Percentiles rank a stretch among this genome's conserved stretches.
Conservation (phyloP, 2,797 vertebrate genomes). For the Sphaeramia orbicularis region DNA sequence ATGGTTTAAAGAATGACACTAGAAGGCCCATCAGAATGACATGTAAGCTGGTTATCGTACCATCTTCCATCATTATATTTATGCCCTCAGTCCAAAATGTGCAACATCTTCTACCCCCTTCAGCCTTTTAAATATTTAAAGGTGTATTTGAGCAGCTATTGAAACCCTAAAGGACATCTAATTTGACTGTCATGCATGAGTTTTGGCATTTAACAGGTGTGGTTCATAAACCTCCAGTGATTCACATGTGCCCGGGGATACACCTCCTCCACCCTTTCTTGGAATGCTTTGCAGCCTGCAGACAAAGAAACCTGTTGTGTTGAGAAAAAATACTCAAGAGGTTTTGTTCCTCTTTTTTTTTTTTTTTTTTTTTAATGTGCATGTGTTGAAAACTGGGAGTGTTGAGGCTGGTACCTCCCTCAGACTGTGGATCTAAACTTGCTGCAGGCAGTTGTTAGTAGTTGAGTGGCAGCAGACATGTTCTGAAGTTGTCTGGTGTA, state of each 20-base stretch:
- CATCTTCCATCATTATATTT: too few species aligned
- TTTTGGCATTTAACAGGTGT: slow-evolving; percentile 51
- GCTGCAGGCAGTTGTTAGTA: slow-evolving; percentile 6
- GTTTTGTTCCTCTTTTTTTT: too few species aligned
- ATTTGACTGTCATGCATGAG: slow-evolving; percentile 13
- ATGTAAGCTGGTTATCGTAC: too few species aligned
- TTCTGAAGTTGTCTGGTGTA: slow-evolving; percentile 26
- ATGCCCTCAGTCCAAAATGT: not conserved
- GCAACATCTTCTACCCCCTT: not conserved
- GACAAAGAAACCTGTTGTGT: slow-evolving; percentile 65
- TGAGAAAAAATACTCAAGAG: not conserved
- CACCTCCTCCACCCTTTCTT: slow-evolving; percentile 64
- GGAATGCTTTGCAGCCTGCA: slow-evolving; percentile 69
- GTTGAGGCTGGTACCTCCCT: slow-evolving; percentile 26
- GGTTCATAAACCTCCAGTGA: slow-evolving; percentile 48
- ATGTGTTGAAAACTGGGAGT: slow-evolving; percentile 49
- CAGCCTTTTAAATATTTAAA: not conserved
- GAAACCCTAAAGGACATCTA: slow-evolving; percentile 3
- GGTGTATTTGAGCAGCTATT: not conserved
- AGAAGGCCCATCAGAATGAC: too few species aligned
- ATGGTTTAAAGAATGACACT: too few species aligned
- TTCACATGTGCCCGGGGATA: slow-evolving; percentile 49
- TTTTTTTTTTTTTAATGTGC: slow-evolving; percentile 4
- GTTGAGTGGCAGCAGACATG: slow-evolving; percentile 2
- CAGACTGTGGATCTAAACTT: slow-evolving; percentile 17